phyloP scores from a whole-genome alignment of 2,113 vertebrate species.

The Cariama cristata region DNA sequence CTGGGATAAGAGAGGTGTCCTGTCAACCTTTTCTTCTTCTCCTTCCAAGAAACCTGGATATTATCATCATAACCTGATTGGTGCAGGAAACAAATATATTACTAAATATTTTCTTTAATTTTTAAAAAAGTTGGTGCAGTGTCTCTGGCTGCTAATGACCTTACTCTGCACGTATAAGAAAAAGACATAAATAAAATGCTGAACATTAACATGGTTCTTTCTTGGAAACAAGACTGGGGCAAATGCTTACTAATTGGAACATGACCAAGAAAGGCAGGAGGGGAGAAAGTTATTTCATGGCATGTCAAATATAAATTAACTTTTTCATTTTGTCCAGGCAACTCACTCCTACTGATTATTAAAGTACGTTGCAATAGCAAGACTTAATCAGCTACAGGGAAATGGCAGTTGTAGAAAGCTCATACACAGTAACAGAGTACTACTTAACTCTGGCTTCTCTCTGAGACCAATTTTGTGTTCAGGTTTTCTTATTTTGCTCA shows the following conservation, averaged over 20 bases:
- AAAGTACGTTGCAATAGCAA: neutral
- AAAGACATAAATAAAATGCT: neutral
- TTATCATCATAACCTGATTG: neutral
- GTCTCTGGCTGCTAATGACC: neutral
- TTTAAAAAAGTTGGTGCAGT: neutral
- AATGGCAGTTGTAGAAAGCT: neutral
- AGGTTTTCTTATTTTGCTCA: neutral
- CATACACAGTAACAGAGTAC: neutral
- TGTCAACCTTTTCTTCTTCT: neutral
- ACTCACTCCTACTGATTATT: neutral
- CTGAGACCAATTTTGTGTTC: neutral
- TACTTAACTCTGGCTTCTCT: neutral
- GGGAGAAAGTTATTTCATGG: slow-evolving; percentile 9
- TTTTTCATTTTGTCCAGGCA: neutral
- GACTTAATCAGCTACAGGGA: neutral
- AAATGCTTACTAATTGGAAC: neutral
- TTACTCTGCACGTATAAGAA: neutral
- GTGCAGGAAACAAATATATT: neutral
- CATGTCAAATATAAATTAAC: neutral
- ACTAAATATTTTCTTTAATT: neutral
- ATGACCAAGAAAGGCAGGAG: neutral
- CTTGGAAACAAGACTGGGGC: neutral
- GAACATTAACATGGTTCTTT: neutral
- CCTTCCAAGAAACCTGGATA: neutral
- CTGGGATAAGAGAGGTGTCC: neutral